Conservation (phyloP, 2,888 invertebrate genomes). For the Meandrusa payeni region DNA sequence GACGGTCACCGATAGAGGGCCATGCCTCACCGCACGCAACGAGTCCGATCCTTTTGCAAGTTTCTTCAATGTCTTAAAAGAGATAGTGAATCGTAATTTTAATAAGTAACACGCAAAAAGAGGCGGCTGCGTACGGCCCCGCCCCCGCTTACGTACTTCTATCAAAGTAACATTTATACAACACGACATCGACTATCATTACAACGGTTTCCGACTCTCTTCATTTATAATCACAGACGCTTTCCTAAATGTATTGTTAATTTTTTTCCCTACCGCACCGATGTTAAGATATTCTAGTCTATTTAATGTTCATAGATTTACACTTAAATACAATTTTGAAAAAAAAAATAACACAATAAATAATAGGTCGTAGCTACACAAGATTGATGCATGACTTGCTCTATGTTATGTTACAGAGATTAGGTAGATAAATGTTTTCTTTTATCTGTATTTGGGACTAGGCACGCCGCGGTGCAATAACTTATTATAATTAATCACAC, state of each 20-base stretch:
- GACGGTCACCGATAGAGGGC: constrained; percentile 13
- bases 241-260: constrained; percentile 73
- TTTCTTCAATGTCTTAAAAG: constrained; percentile 43
- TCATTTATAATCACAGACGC: constrained; percentile 80
- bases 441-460: constrained; percentile 75
- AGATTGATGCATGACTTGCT: constrained; percentile 60
- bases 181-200: constrained; percentile 60
- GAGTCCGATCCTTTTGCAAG: constrained; percentile 32
- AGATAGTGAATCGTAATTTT: constrained; percentile 40
- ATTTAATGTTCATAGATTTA: constrained; percentile 41
- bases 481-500: constrained; percentile 74
- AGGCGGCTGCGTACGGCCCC: constrained; percentile 35
- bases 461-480: constrained; percentile 74
- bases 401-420: constrained; percentile 64
- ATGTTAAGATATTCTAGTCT: constrained; percentile 52
- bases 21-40: constrained; percentile 1
- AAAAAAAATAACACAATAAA: constrained; percentile 54
- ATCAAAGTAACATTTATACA: constrained; percentile 62
- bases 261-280: constrained; percentile 59
- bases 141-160: constrained; percentile 34
- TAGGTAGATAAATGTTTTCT: constrained; percentile 72
- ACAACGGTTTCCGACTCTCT: constrained; percentile 71
- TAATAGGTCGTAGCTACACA: constrained; percentile 74
- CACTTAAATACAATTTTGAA: constrained; percentile 61
- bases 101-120: constrained; percentile 46